Evolutionary conservation across 2,888 invertebrate genomes (phyloP), one percentile per base, ranked within the genome.

Genomic region (Spatulosminthurus flaviceps): DNA sequence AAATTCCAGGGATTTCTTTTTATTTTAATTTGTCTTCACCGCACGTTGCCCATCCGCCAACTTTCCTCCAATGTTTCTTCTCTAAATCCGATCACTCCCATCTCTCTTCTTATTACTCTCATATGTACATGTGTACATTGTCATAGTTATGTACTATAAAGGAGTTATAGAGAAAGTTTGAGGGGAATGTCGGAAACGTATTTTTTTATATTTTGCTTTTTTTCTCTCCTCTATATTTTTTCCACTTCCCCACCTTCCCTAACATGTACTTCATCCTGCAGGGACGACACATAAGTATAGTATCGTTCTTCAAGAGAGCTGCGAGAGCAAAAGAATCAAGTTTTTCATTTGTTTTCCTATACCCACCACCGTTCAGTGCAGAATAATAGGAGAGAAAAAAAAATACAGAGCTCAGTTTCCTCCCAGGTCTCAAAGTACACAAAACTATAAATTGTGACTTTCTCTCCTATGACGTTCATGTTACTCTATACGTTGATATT

Each of bases 391-490:
- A 16, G 51, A 16, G 16, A 51, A 34, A 9, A 51, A 51, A 51
- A 34, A 9, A 51, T 51, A 11, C 16, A 2, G 19, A 16, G n/a
- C 16, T 51, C 16, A 16, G 7, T n/a, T 51, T 51, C 51, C n/a
- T 51, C 51, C 5, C 51, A 13, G 51, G 51, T 51, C 16, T 16
- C 51, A 51, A 51, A 51, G 51, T 51, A 51, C 51, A 51, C 51
- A 51, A 51, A 51, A 51, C 51, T 51, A 51, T 51, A 51, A 51
- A 51, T 51, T 51, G 51, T 51, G 51, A 51, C 51, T 51, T 51
- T 51, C n/a, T 16, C 16, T 19, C 5, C 51, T 51, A n/a, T n/a
- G n/a, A n/a, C n/a, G n/a, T n/a, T n/a, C n/a, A n/a, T n/a, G n/a
- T n/a, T n/a, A n/a, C n/a, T n/a, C n/a, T n/a, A n/a, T n/a, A n/a